Percentiles rank a stretch among this genome's conserved stretches.
phyloP scores from a whole-genome alignment of 2,113 vertebrate genomes.

The Heterochromis multidens region DNA sequence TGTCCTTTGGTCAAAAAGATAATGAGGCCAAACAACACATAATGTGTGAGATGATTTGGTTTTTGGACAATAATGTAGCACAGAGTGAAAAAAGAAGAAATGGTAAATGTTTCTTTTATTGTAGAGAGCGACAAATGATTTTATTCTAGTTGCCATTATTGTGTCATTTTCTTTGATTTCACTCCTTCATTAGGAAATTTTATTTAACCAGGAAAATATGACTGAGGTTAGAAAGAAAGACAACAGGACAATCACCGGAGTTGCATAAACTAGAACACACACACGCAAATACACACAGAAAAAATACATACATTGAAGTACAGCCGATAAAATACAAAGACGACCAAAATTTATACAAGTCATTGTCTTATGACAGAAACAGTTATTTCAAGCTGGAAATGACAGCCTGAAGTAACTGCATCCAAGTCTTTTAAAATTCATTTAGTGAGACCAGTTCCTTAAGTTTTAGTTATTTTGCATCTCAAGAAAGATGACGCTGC shows the following conservation, averaged over 20 bases:
- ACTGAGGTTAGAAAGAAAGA: neutral
- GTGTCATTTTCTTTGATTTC: neutral
- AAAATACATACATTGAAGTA: neutral
- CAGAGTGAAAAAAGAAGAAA: neutral
- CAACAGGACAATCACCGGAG: neutral
- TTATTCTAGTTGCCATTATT: neutral
- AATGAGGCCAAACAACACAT: neutral
- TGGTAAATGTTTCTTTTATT: neutral
- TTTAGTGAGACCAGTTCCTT: too few relatives aligned
- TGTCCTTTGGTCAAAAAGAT: neutral
- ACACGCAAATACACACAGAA: neutral
- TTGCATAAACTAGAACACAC: neutral
- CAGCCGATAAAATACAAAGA: neutral
- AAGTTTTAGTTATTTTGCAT: too few relatives aligned
- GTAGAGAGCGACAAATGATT: neutral
- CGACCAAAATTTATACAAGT: neutral
- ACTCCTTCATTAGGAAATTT: neutral
- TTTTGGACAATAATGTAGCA: neutral
- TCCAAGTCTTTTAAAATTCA: too few relatives aligned
- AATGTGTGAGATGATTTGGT: neutral
- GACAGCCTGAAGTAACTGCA: neutral
- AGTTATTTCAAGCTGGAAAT: neutral
- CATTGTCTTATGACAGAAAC: neutral
- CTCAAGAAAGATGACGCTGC: too few relatives aligned
- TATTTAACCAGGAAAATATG: neutral